Evolutionary conservation across 2,113 vertebrate species (phyloP).

Genomic region (Empidonax alnorum): DNA sequence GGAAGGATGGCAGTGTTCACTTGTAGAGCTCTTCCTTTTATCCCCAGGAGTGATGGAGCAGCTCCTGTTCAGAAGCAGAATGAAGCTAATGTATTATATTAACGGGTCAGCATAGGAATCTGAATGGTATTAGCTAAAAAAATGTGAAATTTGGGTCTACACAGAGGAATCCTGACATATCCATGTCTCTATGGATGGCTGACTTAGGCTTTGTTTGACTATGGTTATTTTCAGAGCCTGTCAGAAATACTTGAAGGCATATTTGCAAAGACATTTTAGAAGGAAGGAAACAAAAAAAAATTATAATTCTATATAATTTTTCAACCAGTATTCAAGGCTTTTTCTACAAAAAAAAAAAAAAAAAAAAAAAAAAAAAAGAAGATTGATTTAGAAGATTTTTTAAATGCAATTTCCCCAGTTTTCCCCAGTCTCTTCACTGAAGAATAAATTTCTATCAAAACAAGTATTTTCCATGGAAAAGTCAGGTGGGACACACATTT

Average conservation of each 20-base stretch:
- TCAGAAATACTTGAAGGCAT: not conserved
- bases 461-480: not conserved
- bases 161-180: not conserved
- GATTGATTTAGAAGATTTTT: not conserved
- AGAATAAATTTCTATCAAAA: not conserved
- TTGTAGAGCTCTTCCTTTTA: not conserved
- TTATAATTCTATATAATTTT: not conserved
- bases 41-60: not conserved
- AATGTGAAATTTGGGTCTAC: not conserved
- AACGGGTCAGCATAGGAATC: not conserved
- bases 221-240: not conserved
- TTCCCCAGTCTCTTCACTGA: not conserved
- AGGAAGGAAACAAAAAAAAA: not conserved
- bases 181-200: not conserved
- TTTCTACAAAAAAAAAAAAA: not conserved
- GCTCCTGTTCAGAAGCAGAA: not conserved
- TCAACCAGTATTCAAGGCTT: not conserved
- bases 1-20: not conserved
- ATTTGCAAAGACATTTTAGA: not conserved
- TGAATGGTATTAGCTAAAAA: not conserved
- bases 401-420: not conserved
- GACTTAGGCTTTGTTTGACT: not conserved
- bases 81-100: not conserved
- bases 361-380: not conserved
- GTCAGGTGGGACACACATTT: not conserved